Percentiles rank a stretch among this genome's conserved stretches.
phyloP scores from a whole-genome alignment of 2,113 vertebrate genomes.

The Scophthalmus maximus region DNA sequence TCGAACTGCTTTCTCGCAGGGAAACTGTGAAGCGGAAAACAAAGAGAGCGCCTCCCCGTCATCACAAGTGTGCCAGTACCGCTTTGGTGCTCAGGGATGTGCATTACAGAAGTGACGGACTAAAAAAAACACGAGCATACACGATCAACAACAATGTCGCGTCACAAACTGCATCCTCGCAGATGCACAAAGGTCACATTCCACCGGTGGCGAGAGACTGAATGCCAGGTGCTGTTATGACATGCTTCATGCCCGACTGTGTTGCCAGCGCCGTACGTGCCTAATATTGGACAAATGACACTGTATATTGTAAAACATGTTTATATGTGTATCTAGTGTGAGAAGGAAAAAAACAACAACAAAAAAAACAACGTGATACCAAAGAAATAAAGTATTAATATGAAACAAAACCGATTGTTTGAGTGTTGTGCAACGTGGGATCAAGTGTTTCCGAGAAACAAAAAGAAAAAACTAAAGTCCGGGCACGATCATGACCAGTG shows the following conservation, averaged over 20 bases:
- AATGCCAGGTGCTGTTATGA: slow-evolving; percentile 16
- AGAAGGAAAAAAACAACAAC: no score
- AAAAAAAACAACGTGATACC: slow-evolving; percentile 31
- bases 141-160: neutral
- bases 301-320: slow-evolving; percentile 53
- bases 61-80: neutral
- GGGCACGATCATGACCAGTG: neutral
- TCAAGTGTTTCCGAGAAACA: neutral
- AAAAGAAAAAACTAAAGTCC: neutral
- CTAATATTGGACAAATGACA: slow-evolving; percentile 28
- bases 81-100: slow-evolving; percentile 28
- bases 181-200: neutral
- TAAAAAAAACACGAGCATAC: slow-evolving; percentile 9
- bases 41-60: neutral
- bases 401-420: slow-evolving; percentile 3
- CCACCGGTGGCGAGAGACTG: slow-evolving; percentile 4
- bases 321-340: slow-evolving; percentile 74
- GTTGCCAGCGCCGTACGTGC: slow-evolving; percentile 51
- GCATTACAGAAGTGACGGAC: neutral
- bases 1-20: no score
- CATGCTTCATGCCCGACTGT: slow-evolving; percentile 8
- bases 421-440: slow-evolving; percentile 3
- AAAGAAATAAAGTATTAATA: slow-evolving; percentile 74
- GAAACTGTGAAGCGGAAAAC: no score
- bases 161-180: slow-evolving; percentile 7